Evolutionary conservation across 2,888 invertebrate genomes (phyloP), one percentile per base, ranked within the genome.

Genomic region (Polydrusus cervinus): DNA sequence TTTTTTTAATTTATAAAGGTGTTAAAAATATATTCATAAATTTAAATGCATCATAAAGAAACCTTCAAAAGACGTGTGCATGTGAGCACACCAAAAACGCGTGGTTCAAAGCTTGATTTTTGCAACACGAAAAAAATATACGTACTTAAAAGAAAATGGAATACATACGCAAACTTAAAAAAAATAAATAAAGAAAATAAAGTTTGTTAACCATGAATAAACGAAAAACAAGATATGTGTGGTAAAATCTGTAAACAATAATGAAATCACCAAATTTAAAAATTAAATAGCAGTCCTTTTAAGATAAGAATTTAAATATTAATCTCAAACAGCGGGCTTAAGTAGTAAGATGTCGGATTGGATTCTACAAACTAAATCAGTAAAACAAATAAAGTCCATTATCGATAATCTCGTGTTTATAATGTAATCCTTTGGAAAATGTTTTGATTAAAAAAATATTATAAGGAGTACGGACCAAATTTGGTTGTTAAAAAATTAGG

Each of bases 341-440:
- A 9, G 8, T 45, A 25, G 47, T 62, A 45, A 62, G 14, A 45
- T 25, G 18, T 45, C 18, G 7, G 13, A 25, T 45, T 3, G 16
- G 13, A 62, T 62, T 62, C 60, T 55, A 14, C 34, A 45, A 64
- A 38, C 25, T n/a, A 71, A 71, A 71, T 71, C 34, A 25, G 16
- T 55, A 53, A 71, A 70, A 71, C 71, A 71, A 71, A 71, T 18
- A 71, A 71, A 71, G 7, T 71, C 71, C 71, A 71, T 71, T 71
- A 71, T 53, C 71, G 20, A 34, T 71, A 43, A 64, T 47, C 30
- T 16, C n/a, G 10, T 51, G 70, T 70, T 38, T 30, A 70, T 14
- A 49, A 62, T 20, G 18, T 71, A 61, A 70, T 70, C 61, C 38
- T 16, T 49, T 5, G 13, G 20, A 8, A 43, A 61, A 25, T 25